These are phyloP conservation scores for Galeopsomyia nigrocyanea DNA, from an alignment of 2,888 invertebrate genomes.

Conservation along the genomic window DNA sequence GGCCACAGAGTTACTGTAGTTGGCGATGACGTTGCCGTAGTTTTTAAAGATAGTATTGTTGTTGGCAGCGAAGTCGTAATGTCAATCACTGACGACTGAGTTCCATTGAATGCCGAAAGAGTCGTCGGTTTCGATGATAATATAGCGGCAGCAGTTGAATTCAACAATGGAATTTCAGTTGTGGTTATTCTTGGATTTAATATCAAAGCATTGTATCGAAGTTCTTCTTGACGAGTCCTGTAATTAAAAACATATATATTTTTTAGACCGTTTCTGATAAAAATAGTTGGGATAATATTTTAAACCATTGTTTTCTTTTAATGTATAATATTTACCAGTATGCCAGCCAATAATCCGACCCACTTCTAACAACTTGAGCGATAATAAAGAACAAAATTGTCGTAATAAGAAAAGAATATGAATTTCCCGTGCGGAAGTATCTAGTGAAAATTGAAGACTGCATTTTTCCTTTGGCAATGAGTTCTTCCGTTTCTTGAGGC, in stretches of 20 bases:
- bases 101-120: not conserved
- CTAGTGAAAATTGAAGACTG: conserved; percentile 75
- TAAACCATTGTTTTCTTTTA: not conserved
- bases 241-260: not conserved
- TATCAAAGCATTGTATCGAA: not conserved
- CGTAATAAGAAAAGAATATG: conserved; percentile 71
- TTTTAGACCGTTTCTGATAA: not conserved
- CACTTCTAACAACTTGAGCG: conserved; percentile 79
- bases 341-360: conserved; percentile 83
- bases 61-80: not conserved
- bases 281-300: not conserved
- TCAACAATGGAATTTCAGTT: not conserved
- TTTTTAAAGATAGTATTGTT: not conserved
- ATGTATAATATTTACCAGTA: conserved; percentile 74
- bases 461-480: conserved; percentile 76
- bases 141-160: not conserved
- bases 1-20: not conserved
- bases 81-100: not conserved
- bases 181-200: not conserved
- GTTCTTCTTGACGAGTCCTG: conserved; percentile 33
- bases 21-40: not conserved
- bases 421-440: conserved; percentile 80
- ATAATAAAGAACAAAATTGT: conserved; percentile 74
- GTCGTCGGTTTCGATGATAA: not conserved
- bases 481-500: conserved; percentile 73